Evolutionary conservation across 2,113 vertebrate species (phyloP).

Genomic region (Atlantisia rogersi): DNA sequence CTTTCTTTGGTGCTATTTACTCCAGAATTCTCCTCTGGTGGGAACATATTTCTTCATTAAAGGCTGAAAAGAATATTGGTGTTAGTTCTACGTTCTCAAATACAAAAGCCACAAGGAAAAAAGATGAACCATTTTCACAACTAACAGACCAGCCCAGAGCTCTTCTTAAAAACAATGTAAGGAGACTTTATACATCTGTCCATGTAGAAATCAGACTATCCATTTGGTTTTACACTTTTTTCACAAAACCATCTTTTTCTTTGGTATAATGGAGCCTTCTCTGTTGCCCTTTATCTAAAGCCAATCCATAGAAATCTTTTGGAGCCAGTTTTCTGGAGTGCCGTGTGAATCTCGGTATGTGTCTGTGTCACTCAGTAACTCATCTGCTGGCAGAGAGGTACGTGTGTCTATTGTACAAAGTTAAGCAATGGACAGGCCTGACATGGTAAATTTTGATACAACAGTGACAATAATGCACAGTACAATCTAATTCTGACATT

Average conservation of each 20-base stretch:
- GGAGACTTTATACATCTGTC: background rate
- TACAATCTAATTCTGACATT: background rate
- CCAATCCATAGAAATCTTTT: background rate
- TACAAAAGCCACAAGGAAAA: background rate
- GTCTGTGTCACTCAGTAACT: background rate
- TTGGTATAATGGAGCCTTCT: background rate
- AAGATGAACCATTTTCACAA: background rate
- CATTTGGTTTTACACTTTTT: background rate
- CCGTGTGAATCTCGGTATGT: fast-evolving
- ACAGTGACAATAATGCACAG: background rate
- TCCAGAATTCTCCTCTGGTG: background rate
- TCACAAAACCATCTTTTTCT: background rate
- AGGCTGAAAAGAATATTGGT: background rate
- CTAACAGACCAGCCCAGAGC: background rate
- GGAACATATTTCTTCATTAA: background rate
- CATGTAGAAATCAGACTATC: background rate
- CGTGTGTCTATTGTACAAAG: background rate
- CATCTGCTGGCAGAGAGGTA: background rate
- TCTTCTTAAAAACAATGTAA: background rate
- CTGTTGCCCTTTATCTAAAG: background rate
- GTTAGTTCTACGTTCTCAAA: background rate
- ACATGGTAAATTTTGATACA: background rate
- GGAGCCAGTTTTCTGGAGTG: background rate
- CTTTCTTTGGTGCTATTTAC: background rate
- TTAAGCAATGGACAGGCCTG: background rate